phyloP scores from a whole-genome alignment of 2,888 invertebrate genomes.

The Palloptera scutellata region DNA sequence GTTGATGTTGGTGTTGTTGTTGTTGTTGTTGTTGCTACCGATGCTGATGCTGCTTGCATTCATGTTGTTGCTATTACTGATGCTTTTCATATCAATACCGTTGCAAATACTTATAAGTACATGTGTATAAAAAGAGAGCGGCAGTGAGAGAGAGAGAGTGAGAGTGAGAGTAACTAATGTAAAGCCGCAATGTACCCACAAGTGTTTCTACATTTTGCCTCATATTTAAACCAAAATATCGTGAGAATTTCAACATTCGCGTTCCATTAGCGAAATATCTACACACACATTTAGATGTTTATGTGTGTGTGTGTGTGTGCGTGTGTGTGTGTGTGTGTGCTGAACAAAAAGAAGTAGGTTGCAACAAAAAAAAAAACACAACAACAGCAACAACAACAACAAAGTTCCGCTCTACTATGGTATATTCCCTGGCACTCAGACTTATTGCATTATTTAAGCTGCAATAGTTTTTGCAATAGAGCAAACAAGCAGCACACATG shows the following conservation, averaged over 20 bases:
- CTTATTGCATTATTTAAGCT: constrained; percentile 31
- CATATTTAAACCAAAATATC: constrained; percentile 19
- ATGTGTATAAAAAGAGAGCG: neutral
- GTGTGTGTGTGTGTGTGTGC: neutral
- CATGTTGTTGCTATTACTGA: no score
- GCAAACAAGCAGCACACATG: constrained; percentile 19
- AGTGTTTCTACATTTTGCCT: neutral
- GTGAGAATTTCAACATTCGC: constrained; percentile 23
- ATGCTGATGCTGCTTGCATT: no score
- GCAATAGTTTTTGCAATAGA: constrained; percentile 33
- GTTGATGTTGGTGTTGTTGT: no score
- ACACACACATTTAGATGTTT: neutral
- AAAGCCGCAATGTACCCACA: no score
- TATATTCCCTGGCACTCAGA: neutral
- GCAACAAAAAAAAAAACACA: no score
- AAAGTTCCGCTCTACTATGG: no score
- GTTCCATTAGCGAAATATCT: constrained; percentile 15
- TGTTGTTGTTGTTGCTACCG: no score
- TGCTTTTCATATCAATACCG: neutral
- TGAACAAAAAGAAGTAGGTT: neutral
- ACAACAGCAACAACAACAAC: no score
- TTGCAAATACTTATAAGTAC: constrained; percentile 5
- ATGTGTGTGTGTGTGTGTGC: no score
- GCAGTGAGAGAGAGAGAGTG: neutral
- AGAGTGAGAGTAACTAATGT: no score